A percentile compares a stretch with the other conserved stretches of the same genome.
Evolutionary conservation across 2,888 invertebrate genomes (phyloP).

Genomic region (Aethes cnicana): DNA sequence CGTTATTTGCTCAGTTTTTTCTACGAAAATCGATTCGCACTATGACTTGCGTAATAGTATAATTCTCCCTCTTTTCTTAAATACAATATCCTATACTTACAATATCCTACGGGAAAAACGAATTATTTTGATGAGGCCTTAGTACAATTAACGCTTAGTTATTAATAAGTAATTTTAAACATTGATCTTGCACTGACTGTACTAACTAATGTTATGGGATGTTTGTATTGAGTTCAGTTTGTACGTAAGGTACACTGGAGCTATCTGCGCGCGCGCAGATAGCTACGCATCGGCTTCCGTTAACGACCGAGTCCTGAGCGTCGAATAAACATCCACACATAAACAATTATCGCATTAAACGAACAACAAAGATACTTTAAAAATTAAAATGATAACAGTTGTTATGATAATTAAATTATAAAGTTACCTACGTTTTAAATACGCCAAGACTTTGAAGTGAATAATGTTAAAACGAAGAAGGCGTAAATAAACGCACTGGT

Average conservation of each 20-base stretch:
- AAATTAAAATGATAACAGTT: conserved; percentile 19
- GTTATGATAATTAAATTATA: conserved; percentile 13
- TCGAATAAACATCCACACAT: too few relatives aligned
- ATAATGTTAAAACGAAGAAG: conserved; percentile 8
- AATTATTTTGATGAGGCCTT: too few relatives aligned
- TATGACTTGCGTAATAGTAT: too few relatives aligned
- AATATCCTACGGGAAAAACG: too few relatives aligned
- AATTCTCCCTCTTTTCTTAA: too few relatives aligned
- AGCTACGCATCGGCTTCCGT: conserved; percentile 43
- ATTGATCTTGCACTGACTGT: too few relatives aligned
- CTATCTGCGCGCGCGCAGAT: conserved; percentile 23
- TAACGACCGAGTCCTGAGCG: conserved; percentile 52
- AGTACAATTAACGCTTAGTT: background rate
- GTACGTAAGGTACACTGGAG: conserved; percentile 17
- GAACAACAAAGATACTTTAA: conserved; percentile 60
- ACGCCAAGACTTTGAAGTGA: background rate
- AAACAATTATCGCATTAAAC: conserved; percentile 68
- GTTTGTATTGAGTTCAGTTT: conserved; percentile 9
- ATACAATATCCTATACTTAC: too few relatives aligned
- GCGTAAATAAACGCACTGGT: background rate
- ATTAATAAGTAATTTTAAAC: too few relatives aligned
- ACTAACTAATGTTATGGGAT: conserved; percentile 13
- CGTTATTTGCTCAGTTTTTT: too few relatives aligned
- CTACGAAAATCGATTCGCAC: too few relatives aligned
- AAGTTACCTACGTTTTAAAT: conserved; percentile 3